phyloP scores from a whole-genome alignment of 1,140 invertebrate species.

The Lordiphosa collinella region DNA sequence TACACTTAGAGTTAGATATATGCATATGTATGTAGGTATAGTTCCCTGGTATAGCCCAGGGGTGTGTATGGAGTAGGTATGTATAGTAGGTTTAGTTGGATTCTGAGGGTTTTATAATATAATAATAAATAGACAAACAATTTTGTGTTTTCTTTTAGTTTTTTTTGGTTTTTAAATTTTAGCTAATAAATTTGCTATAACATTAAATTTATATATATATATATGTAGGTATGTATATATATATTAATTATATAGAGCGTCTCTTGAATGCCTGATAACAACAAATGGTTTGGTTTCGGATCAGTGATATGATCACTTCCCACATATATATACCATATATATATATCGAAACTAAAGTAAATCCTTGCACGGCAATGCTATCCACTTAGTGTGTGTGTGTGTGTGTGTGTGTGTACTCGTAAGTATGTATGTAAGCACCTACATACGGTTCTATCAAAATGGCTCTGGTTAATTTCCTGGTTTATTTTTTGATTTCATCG shows the following conservation, averaged over 20 bases:
- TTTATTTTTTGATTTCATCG: neutral
- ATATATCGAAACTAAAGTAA: constrained; percentile 47
- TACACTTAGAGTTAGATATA: neutral
- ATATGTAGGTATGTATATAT: constrained; percentile 14
- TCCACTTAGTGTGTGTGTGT: constrained; percentile 25
- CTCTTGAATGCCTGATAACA: constrained; percentile 37
- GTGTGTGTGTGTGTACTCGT: too few species aligned
- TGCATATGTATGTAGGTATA: constrained; percentile 5
- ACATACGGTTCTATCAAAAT: constrained; percentile 26
- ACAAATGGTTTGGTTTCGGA: constrained; percentile 22
- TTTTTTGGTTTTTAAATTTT: constrained; percentile 18
- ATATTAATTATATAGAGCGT: constrained; percentile 21
- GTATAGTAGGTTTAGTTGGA: constrained; percentile 1
- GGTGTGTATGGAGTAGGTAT: neutral
- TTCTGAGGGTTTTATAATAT: neutral
- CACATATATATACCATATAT: constrained; percentile 2
- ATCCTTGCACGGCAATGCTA: constrained; percentile 35
- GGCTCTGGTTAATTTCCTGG: constrained; percentile 6
- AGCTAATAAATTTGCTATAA: constrained; percentile 42
- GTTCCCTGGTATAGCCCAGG: neutral
- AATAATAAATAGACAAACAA: constrained; percentile 40
- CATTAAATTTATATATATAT: constrained; percentile 28
- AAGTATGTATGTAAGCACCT: too few species aligned
- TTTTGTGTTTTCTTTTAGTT: constrained; percentile 22
- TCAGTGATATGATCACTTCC: constrained; percentile 44